Conservation (phyloP, 2,797 vertebrate genomes). For the Rallus crepitans region DNA sequence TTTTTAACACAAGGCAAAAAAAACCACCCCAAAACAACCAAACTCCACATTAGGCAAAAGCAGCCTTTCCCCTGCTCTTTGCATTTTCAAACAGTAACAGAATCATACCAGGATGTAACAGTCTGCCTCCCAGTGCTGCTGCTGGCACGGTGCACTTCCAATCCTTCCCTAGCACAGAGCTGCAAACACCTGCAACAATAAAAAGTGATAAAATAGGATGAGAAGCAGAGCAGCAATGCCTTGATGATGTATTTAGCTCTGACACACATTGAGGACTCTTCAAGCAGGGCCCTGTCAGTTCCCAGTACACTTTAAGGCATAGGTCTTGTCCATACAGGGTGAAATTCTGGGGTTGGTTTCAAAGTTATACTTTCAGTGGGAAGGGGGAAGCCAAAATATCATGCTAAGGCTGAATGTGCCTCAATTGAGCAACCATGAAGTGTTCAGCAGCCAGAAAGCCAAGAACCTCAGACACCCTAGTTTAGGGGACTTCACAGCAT, state of each 20-base stretch:
- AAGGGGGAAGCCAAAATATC: background rate
- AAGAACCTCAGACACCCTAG: background rate
- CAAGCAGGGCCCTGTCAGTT: background rate
- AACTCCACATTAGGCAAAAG: background rate
- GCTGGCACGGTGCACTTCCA: background rate
- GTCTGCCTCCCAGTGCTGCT: background rate
- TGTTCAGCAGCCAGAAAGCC: background rate
- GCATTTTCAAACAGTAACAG: background rate
- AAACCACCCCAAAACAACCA: too few relatives aligned
- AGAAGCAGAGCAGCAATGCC: background rate
- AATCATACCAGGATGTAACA: background rate
- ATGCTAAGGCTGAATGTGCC: background rate
- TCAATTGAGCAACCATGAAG: background rate
- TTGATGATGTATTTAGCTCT: background rate
- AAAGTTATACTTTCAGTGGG: background rate
- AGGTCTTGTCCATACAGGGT: fast-evolving
- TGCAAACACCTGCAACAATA: background rate
- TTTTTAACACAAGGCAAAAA: background rate
- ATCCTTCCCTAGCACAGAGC: background rate
- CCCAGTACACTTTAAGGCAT: background rate
- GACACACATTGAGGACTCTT: background rate
- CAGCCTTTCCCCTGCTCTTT: background rate
- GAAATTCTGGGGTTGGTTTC: background rate
- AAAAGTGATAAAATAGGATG: background rate
- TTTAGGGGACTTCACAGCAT: background rate